Base-by-base conservation (phyloP, 2,888 invertebrate species). In the Eilema depressum region DNA sequence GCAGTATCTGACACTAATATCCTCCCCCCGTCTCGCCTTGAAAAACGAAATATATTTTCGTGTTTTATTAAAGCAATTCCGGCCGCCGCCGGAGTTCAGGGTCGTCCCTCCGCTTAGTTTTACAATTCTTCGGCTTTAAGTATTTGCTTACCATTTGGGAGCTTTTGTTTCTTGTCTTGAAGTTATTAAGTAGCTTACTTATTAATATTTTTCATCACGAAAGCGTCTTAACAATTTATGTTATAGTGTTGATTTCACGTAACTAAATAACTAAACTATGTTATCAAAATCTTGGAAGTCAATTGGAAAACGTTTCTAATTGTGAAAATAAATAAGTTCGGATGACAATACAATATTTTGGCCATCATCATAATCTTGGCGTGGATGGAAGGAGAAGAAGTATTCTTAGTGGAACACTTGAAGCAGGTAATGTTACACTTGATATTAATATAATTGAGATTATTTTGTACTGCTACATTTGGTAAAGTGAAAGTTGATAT, bases 41-140 rank as follows among this genome's bases (percentile, higher is more conserved):
- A 85, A 87, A 88, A 87, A 86, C 86, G 81, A 86, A 88, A 89
- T 90, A 89, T 90, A 91, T 89, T 89, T 88, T 88, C 84, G 83
- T 86, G 87, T 90, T 92, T 90, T 91, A 92, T 90, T 90, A 89
- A 90, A 89, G 89, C 86, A 88, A 89, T 90, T 89, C 87, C 81
- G 84, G 81, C 71, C 74, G 75, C 71, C 74, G 75, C 78, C 77
- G 68, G 71, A 68, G 59, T 66, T 65, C 82, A 88, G 86, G 89
- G 88, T 76, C 86, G 83, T 61, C 84, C 71, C 80, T 82, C 69
- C 73, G 71, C 77, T 75, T 70, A 73, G 66, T 67, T 63, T 57
- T 47, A 70, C 47, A 67, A 33, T 63, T n/a, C 33, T 57, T n/a
- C 14, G 14, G 26, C 66, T 67, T 67, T 47, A 23, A 62, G 56